Percentiles rank a stretch among this genome's conserved stretches.
Evolutionary conservation across 2,888 invertebrate species (phyloP).

Genomic region (Thysanoteuthis rhombus): DNA sequence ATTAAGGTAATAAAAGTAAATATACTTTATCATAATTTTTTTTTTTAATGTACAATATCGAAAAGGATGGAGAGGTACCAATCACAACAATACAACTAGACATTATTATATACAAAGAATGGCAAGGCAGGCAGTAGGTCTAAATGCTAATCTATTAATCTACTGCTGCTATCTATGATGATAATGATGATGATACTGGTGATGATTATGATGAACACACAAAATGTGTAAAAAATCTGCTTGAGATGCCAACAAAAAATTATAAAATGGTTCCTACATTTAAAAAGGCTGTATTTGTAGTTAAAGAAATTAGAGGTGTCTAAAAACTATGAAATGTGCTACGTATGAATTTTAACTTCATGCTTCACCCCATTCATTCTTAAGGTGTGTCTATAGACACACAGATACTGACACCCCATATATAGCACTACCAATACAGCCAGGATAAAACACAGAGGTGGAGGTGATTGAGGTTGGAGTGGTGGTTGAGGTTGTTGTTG

Average conservation of each 20-base stretch:
- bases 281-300: not conserved
- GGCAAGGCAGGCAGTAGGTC: not conserved
- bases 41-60: not conserved
- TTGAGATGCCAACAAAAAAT: not conserved
- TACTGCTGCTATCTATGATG: not conserved
- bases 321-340: not conserved
- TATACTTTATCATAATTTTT: not conserved
- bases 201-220: not conserved
- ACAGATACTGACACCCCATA: not conserved
- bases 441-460: not conserved
- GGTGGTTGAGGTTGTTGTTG: not conserved
- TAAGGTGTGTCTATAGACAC: not conserved
- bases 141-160: not conserved
- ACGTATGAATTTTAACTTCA: not conserved
- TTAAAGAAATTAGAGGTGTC: not conserved
- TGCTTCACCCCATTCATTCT: not conserved
- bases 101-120: not conserved
- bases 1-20: not conserved
- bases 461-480: not conserved
- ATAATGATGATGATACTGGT: not conserved
- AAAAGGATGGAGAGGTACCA: not conserved
- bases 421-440: not conserved
- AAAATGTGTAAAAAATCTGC: not conserved
- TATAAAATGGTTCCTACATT: not conserved
- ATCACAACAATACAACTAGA: not conserved